Percentiles rank a stretch among this genome's conserved stretches.
Evolutionary conservation across 2,797 vertebrate species (phyloP).

Genomic region (Prunella strophiata): DNA sequence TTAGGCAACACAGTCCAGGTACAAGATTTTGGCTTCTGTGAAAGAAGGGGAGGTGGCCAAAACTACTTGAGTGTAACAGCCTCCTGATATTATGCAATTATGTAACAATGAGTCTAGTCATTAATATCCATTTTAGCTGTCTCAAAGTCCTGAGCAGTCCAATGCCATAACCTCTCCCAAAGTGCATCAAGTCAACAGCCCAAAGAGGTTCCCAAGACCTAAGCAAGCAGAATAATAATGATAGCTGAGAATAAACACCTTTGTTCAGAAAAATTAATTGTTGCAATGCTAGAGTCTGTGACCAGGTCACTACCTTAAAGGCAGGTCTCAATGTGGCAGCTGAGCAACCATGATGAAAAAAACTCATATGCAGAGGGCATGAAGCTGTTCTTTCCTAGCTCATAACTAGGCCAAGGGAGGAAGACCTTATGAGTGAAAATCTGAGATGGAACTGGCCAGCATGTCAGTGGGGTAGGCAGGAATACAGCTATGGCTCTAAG

Average conservation of each 20-base stretch:
- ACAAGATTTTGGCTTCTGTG: slow-evolving; percentile 23
- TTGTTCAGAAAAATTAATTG: slow-evolving; percentile 48
- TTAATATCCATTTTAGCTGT: slow-evolving; percentile 52
- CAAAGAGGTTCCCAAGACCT: slow-evolving; percentile 56
- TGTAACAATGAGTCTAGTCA: slow-evolving; percentile 45
- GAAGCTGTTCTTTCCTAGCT: not conserved
- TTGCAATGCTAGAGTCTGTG: not conserved
- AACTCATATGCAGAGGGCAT: not conserved
- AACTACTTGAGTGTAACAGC: slow-evolving; percentile 35
- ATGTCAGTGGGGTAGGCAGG: not conserved
- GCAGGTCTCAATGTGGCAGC: not conserved
- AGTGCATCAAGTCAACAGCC: not conserved
- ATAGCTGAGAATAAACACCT: slow-evolving; percentile 40
- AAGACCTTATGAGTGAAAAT: not conserved
- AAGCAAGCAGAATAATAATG: slow-evolving; percentile 31
- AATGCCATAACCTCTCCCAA: not conserved
- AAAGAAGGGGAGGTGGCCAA: slow-evolving; percentile 15
- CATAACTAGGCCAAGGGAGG: not conserved
- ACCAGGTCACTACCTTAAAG: slow-evolving; percentile 53
- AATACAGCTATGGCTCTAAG: not conserved
- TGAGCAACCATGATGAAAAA: not conserved
- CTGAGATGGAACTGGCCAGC: not conserved
- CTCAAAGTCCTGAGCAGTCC: slow-evolving; percentile 4
- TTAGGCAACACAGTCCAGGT: not conserved
- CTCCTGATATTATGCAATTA: slow-evolving; percentile 40